Base-by-base conservation (phyloP, 64 coral and sea anemone genomes). In the Actinia tenebrosa region DNA sequence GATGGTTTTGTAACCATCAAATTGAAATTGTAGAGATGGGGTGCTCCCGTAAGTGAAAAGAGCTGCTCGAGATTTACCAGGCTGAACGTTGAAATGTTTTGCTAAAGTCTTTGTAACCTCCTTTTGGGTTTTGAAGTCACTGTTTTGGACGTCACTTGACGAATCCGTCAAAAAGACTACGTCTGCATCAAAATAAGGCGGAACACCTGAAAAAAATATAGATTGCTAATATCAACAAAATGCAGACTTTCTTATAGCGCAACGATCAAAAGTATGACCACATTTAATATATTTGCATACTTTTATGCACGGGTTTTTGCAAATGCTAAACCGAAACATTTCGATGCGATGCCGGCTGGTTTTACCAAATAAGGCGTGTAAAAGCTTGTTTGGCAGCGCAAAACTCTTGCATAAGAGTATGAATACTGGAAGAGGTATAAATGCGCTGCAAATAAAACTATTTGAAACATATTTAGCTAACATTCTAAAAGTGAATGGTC, bases 161-260 rank as follows among this genome's bases (percentile, higher is more conserved):
- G 93, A 95, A 62, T 95, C 93, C 42, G 87, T 59, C 11, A 95
- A 77, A 50, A 95, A 95, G 23, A 85, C 63, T 50, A 95, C 80
- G 30, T 95, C 93, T 13, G 89, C 83, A 60, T 84, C 19, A 68
- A 91, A 91, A 10, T 45, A 71, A 60, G 61, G 7, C 61, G 87
- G 87, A 42, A 88, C 93, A 62, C 84, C 89, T 91, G n/a, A 66
- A 15, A 66, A 15, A 80, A 79, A 86, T 71, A 71, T 0, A 8
- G 2, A 58, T 58, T 58, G 17, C 11, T 66, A 66, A 23, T 66
- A n/a, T 22, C n/a, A 66, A 23, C 3, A 23, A 20, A 66, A 66
- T 66, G 11, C 2, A 66, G 22, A 0, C 0, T 37, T 37, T 37
- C 30, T 37, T 37, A 37, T 37, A 37, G 30, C 30, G 30, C 30